A percentile compares a stretch with the other conserved stretches of the same genome.
Evolutionary conservation across 2,113 vertebrate genomes (phyloP).

Genomic region (Orthonyx spaldingii): DNA sequence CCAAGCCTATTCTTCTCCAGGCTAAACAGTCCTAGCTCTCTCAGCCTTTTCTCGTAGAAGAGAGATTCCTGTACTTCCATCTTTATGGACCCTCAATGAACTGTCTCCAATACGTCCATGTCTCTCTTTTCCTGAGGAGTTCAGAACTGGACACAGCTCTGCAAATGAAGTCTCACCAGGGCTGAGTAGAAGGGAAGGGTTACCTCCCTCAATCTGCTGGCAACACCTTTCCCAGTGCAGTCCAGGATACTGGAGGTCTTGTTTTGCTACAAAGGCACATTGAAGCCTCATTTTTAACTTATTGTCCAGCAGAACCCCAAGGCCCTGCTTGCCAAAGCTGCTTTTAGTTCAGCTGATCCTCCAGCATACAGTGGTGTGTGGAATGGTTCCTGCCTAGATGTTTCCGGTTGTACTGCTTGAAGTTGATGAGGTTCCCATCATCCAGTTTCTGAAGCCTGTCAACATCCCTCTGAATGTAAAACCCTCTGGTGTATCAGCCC

Average conservation of each 20-base stretch:
- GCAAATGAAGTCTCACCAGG: neutral
- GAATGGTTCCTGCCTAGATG: neutral
- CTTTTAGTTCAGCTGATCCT: neutral
- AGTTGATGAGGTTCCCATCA: neutral
- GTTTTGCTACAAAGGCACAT: neutral
- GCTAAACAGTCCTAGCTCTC: neutral
- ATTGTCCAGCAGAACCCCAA: neutral
- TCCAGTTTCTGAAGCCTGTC: neutral
- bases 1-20: neutral
- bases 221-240: neutral
- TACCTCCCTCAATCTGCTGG: neutral
- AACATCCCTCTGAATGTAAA: neutral
- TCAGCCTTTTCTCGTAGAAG: neutral
- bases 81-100: neutral
- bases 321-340: neutral
- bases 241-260: neutral
- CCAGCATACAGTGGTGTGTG: neutral
- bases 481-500: fast-evolving
- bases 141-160: neutral
- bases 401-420: neutral
- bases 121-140: neutral
- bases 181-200: neutral
- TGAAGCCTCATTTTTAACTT: neutral
- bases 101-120: neutral
- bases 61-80: neutral